Evolutionary conservation across 2,888 invertebrate genomes (phyloP).

Genomic region (Asteroscopus sphinx): DNA sequence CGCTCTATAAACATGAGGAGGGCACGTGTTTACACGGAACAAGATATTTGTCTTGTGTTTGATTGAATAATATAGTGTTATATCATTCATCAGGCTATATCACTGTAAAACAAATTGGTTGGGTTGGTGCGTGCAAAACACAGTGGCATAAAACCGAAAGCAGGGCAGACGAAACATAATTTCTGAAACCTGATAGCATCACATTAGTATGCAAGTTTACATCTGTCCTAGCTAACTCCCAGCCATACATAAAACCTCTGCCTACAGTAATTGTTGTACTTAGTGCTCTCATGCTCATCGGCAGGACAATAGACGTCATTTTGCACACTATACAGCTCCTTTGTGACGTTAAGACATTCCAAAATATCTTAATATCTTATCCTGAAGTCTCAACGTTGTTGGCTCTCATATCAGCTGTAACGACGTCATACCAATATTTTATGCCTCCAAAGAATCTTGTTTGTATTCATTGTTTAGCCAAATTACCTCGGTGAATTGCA

Average conservation of each 20-base stretch:
- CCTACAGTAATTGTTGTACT: not conserved
- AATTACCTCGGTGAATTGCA: not conserved
- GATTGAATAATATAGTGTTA: slow-evolving; percentile 1
- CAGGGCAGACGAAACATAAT: not conserved
- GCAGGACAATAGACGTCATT: too few relatives aligned
- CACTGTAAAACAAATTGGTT: not conserved
- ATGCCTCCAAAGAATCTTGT: not conserved
- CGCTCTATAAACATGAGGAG: slow-evolving; percentile 3
- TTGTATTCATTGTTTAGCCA: not conserved
- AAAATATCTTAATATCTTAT: not conserved
- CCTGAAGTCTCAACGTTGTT: not conserved
- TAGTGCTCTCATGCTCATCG: too few relatives aligned
- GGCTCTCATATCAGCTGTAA: not conserved
- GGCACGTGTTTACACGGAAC: slow-evolving; percentile 17
- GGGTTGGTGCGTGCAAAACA: not conserved
- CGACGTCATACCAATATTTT: not conserved
- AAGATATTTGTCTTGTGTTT: slow-evolving; percentile 1
- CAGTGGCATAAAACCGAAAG: not conserved
- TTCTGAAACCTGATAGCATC: slow-evolving; percentile 3
- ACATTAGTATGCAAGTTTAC: not conserved
- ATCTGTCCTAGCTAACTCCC: too few relatives aligned
- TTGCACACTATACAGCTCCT: too few relatives aligned
- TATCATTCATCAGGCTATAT: too few relatives aligned
- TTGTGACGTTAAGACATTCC: not conserved
- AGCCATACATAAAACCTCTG: too few relatives aligned